Evolutionary conservation across 2,797 vertebrate genomes (phyloP), one percentile per base, ranked within the genome.

Genomic region (Rhinichthys osculus): DNA sequence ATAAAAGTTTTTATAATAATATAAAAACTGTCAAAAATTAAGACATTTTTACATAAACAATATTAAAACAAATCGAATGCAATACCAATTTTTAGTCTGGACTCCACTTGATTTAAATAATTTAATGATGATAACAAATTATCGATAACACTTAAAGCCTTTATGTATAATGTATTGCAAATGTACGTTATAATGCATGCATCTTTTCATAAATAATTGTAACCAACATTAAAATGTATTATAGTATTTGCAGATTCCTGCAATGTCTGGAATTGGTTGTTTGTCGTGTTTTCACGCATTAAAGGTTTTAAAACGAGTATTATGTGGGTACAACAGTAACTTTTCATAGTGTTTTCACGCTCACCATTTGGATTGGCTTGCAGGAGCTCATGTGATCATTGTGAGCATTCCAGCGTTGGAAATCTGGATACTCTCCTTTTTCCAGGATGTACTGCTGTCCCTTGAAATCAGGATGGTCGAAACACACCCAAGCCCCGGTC

Each of bases 331-430:
- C 19, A 23, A 57, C 3, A 27, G 4, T 8, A 38, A 62, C 38
- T 19, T 30, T 40, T 82, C 30, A 72, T 27, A 1, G 71, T 19
- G 44, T 74, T 50, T 52, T 76, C 33, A 59, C 16, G 33, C 96
- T 93, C 91, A 98, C 97, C 97, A 98, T 98, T 79, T 96, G 95
- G 1, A 98, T 82, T 9, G 97, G 97, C 87, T 94, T 95, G 90
- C 97, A 97, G 93, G 97, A 98, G 80, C 96, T 97, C 96, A 97
- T 96, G 94, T 97, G 97, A 93, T 98, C 97, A 0, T 96, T 96
- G 92, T 94, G 96, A 47, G 94, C 93, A 0, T 97, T 98, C 97
- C 97, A 98, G 85, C 93, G 95, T 89, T 96, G 95, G 92, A 97
- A 97, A 33, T 97, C 93, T 0, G 97, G 97, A 87, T 98, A 97